Conservation (phyloP, 37 sponge, comb jelly and placozoan genomes). For the Dysidea cf. avara region DNA sequence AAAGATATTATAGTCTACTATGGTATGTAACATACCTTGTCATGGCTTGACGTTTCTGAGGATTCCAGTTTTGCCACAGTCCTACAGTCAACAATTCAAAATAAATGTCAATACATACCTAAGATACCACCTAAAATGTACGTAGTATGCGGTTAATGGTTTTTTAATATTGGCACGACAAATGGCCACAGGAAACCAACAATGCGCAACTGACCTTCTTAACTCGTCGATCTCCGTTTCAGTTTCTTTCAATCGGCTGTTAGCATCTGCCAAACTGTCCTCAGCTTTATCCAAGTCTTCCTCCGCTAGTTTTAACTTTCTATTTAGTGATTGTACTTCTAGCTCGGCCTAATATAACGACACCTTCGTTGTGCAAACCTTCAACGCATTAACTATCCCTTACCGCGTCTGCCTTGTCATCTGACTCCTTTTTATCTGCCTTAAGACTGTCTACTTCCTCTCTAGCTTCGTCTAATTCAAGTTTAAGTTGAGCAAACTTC, state of each 20-base stretch:
- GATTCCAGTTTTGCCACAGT: conserved; percentile 9
- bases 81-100: neutral
- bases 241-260: conserved; percentile 20
- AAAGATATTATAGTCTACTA: too few relatives aligned
- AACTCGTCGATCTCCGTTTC: neutral
- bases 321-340: conserved; percentile 20
- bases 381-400: neutral
- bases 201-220: neutral
- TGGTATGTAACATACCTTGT: conserved; percentile 25
- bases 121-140: too few relatives aligned
- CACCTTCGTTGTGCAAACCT: neutral
- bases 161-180: too few relatives aligned
- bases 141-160: too few relatives aligned
- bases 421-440: conserved; percentile 44
- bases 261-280: conserved; percentile 9
- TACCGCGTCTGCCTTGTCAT: conserved; percentile 52
- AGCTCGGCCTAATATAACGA: conserved; percentile 40
- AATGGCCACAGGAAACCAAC: too few relatives aligned
- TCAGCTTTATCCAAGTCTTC: conserved; percentile 64
- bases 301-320: conserved; percentile 63
- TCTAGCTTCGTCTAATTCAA: conserved; percentile 53
- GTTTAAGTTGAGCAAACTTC: conserved; percentile 56
- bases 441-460: conserved; percentile 36
- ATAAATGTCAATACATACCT: too few relatives aligned
- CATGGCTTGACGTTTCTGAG: conserved; percentile 14